phyloP scores from a whole-genome alignment of 2,113 vertebrate genomes.

The Nyctereutes procyonoides region DNA sequence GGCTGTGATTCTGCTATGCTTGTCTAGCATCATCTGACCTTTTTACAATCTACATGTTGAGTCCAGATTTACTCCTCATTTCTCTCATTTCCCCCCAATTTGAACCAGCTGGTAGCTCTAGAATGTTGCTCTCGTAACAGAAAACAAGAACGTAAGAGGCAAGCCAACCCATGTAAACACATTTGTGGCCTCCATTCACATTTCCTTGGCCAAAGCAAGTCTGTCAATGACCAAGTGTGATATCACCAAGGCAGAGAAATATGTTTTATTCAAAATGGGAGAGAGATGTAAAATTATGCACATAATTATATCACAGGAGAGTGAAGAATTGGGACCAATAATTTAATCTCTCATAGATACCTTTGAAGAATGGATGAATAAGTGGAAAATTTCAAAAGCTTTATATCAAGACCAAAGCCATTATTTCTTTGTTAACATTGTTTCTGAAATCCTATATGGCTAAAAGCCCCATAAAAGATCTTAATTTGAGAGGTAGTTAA shows the following conservation, averaged over 20 bases:
- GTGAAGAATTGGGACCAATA: neutral
- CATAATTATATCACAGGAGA: neutral
- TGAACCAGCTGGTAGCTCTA: neutral
- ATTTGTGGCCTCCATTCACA: neutral
- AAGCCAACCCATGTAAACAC: neutral
- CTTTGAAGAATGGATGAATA: neutral
- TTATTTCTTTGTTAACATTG: neutral
- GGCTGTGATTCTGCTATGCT: neutral
- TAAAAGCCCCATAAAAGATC: neutral
- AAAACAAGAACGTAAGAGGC: neutral
- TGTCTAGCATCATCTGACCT: neutral
- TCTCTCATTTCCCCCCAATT: neutral
- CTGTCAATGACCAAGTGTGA: neutral
- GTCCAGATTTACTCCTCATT: neutral
- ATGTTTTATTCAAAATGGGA: neutral
- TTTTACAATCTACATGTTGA: neutral
- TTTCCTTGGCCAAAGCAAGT: neutral
- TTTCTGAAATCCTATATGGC: neutral
- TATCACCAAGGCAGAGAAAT: neutral
- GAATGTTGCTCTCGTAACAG: neutral
- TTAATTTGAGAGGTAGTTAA: constrained; percentile 22
- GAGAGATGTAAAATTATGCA: neutral
- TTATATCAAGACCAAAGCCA: neutral
- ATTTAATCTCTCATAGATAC: neutral
- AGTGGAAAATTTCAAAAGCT: neutral